Percentiles rank a stretch among this genome's conserved stretches.
Evolutionary conservation across 2,888 invertebrate genomes (phyloP).

Genomic region (Phyto melanocephala): DNA sequence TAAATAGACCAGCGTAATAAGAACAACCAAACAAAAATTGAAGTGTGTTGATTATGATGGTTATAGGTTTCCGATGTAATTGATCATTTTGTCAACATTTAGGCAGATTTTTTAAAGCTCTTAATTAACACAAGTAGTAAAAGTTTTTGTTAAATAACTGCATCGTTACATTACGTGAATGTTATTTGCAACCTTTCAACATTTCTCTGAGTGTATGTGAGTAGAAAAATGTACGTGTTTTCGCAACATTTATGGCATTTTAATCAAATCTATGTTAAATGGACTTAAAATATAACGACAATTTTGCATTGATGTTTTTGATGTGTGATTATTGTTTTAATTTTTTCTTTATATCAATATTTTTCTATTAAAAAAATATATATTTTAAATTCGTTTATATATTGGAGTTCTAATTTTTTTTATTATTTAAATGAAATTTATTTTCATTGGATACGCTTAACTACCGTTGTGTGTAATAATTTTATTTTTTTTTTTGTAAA

Average conservation of each 20-base stretch:
- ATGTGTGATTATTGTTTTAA: no score
- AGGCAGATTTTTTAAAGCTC: not conserved
- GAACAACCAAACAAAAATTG: not conserved
- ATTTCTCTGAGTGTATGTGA: not conserved
- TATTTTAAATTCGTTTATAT: no score
- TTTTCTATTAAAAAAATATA: no score
- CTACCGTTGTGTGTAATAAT: not conserved
- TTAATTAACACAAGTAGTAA: not conserved
- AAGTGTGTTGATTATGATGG: no score
- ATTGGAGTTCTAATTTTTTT: no score
- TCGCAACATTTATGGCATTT: not conserved
- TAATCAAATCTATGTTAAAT: not conserved
- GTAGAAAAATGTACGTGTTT: not conserved
- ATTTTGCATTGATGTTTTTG: no score
- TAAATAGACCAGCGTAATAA: not conserved
- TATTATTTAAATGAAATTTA: not conserved
- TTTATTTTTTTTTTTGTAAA: conserved; percentile 5
- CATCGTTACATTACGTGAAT: no score
- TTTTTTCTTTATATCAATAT: no score
- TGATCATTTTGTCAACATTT: not conserved
- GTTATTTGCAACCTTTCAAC: not conserved
- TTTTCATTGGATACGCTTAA: not conserved
- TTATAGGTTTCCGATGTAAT: not conserved
- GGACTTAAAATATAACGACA: no score
- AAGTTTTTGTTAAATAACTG: not conserved